A percentile compares a stretch with the other conserved stretches of the same genome.
Evolutionary conservation across 2,888 invertebrate species (phyloP).

Genomic region (Drosophila buzzatii): DNA sequence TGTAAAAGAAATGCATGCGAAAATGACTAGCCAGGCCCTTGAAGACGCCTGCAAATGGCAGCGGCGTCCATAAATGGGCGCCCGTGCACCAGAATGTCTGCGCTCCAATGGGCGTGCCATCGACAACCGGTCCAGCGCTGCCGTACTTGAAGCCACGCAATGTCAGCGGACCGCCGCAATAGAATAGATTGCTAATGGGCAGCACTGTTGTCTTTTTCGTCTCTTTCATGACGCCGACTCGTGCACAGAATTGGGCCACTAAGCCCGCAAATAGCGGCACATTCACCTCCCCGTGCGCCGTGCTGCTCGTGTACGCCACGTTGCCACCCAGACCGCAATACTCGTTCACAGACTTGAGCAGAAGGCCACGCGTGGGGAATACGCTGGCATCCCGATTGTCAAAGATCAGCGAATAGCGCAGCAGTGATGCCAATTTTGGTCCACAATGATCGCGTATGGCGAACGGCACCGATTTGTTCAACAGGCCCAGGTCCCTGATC

Average conservation of each 20-base stretch:
- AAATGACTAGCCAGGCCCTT: slow-evolving; percentile 94
- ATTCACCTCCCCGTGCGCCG: slow-evolving; percentile 90
- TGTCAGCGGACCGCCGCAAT: slow-evolving; percentile 93
- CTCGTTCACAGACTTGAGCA: slow-evolving; percentile 92
- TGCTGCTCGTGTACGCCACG: slow-evolving; percentile 94
- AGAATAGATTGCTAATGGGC: slow-evolving; percentile 83
- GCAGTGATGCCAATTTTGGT: slow-evolving; percentile 94
- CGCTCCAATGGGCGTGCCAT: slow-evolving; percentile 91
- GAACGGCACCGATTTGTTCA: slow-evolving; percentile 92
- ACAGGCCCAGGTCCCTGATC: slow-evolving; percentile 91
- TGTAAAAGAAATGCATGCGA: slow-evolving; percentile 95
- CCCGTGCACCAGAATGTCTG: slow-evolving; percentile 94
- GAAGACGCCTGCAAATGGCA: slow-evolving; percentile 93
- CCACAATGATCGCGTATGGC: slow-evolving; percentile 93
- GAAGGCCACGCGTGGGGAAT: slow-evolving; percentile 91
- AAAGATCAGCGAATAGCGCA: slow-evolving; percentile 91
- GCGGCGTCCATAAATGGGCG: slow-evolving; percentile 94
- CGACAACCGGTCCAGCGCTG: slow-evolving; percentile 94
- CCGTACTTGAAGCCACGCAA: slow-evolving; percentile 94
- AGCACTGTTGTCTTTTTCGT: slow-evolving; percentile 78
- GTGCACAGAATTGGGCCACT: slow-evolving; percentile 83
- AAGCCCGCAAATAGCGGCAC: slow-evolving; percentile 87
- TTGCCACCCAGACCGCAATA: slow-evolving; percentile 95
- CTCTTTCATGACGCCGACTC: slow-evolving; percentile 81
- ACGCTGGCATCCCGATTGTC: slow-evolving; percentile 93